Percentiles rank a stretch among this genome's conserved stretches.
These are phyloP conservation scores for Syngnathus typhle DNA, from an alignment of 2,113 vertebrate species.

Conservation along the genomic window DNA sequence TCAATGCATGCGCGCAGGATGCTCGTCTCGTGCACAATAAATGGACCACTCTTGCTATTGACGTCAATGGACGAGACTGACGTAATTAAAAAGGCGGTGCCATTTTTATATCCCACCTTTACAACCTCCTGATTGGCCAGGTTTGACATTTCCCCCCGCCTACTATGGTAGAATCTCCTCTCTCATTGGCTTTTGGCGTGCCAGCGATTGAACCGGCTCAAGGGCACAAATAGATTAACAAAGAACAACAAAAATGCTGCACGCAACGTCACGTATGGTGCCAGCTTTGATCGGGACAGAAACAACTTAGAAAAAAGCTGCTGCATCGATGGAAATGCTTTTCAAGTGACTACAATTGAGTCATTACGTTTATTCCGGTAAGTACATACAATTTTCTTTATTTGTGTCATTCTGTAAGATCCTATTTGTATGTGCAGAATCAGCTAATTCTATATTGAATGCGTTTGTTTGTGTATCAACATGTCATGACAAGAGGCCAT, in stretches of 20 bases:
- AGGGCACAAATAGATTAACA: neutral
- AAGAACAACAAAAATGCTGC: no score
- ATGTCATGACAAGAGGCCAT: neutral
- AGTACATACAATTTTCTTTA: neutral
- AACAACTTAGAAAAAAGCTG: neutral
- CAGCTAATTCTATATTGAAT: neutral
- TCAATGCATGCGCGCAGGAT: slow-evolving; percentile 28
- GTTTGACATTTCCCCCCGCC: neutral
- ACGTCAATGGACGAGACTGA: slow-evolving; percentile 61
- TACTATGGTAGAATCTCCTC: neutral
- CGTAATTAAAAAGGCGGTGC: slow-evolving; percentile 36
- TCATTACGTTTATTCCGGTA: neutral
- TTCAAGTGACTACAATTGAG: neutral
- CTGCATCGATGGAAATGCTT: neutral
- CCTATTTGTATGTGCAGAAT: neutral
- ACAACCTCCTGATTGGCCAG: slow-evolving; percentile 18
- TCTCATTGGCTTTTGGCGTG: slow-evolving; percentile 12
- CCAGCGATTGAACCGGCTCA: neutral
- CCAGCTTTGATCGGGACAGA: neutral
- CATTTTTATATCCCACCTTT: neutral
- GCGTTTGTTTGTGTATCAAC: neutral
- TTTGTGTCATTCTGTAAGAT: neutral
- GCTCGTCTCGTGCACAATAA: slow-evolving; percentile 26
- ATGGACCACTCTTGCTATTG: slow-evolving; percentile 38
- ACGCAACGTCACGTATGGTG: neutral